Evolutionary conservation across 1,140 invertebrate genomes (phyloP).

Genomic region (Trichonephila clavipes): DNA sequence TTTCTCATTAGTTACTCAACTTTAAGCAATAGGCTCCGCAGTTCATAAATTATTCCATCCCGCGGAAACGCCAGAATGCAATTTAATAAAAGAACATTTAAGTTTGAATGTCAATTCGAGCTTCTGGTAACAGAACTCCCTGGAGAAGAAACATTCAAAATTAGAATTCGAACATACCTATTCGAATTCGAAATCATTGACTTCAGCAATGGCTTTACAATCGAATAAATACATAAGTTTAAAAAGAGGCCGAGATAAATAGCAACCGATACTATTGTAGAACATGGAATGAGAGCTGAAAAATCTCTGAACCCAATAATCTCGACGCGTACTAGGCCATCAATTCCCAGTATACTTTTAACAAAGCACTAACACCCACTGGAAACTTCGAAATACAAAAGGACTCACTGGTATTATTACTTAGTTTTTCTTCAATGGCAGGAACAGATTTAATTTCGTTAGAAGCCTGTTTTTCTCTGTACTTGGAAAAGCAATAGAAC

Average conservation of each 20-base stretch:
- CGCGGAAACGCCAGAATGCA: neutral
- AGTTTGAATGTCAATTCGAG: slow-evolving; percentile 6
- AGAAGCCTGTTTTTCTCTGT: neutral
- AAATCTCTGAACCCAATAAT: slow-evolving; percentile 9
- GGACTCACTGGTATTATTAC: neutral
- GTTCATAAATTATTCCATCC: neutral
- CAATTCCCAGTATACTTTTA: slow-evolving; percentile 19
- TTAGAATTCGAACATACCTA: neutral
- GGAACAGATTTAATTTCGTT: neutral
- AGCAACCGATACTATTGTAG: slow-evolving; percentile 9
- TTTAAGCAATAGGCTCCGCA: neutral
- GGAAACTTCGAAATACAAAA: slow-evolving; percentile 1
- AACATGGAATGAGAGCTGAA: neutral
- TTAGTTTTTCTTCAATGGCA: neutral
- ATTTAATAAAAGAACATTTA: slow-evolving; percentile 29
- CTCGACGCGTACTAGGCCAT: neutral
- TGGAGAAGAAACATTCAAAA: neutral
- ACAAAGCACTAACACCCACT: neutral
- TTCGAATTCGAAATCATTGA: slow-evolving; percentile 7
- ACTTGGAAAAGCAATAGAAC: neutral
- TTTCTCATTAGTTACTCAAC: neutral
- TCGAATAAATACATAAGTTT: neutral
- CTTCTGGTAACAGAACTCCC: neutral
- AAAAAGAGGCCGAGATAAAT: neutral
- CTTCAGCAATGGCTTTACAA: neutral